A percentile compares a stretch with the other conserved stretches of the same genome.
Conservation (phyloP, 2,797 vertebrate species). For the Choloepus didactylus region DNA sequence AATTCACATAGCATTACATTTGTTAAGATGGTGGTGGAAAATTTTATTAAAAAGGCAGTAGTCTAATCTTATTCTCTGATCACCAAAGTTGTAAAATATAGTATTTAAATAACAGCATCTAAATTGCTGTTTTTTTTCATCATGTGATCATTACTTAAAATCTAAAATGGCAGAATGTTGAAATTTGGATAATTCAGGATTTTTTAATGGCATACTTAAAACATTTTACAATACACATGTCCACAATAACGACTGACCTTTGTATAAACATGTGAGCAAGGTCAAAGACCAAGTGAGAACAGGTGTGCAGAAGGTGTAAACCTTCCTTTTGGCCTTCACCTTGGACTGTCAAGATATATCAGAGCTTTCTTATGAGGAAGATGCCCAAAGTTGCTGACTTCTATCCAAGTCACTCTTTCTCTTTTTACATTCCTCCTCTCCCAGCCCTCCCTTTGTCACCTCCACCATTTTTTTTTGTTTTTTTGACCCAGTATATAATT, state of each 20-base stretch:
- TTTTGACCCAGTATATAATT: neutral
- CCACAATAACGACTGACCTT: neutral
- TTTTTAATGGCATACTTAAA: neutral
- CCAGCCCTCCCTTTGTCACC: neutral
- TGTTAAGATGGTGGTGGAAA: neutral
- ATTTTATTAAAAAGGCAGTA: neutral
- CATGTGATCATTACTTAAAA: neutral
- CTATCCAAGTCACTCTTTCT: neutral
- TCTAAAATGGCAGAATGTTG: neutral
- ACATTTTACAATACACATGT: neutral
- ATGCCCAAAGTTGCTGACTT: neutral
- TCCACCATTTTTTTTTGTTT: neutral
- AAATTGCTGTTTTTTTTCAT: neutral
- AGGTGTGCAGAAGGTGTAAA: neutral
- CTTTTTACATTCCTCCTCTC: neutral
- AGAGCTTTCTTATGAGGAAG: neutral
- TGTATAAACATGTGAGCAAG: neutral
- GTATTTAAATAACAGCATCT: neutral
- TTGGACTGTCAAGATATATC: neutral
- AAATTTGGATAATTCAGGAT: neutral
- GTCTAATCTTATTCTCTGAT: neutral
- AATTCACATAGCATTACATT: neutral
- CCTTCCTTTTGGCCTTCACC: neutral
- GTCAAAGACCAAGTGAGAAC: neutral
- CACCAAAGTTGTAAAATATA: neutral